Evolutionary conservation across 2,797 vertebrate species (phyloP).

Genomic region (Dicrostonyx torquatus): DNA sequence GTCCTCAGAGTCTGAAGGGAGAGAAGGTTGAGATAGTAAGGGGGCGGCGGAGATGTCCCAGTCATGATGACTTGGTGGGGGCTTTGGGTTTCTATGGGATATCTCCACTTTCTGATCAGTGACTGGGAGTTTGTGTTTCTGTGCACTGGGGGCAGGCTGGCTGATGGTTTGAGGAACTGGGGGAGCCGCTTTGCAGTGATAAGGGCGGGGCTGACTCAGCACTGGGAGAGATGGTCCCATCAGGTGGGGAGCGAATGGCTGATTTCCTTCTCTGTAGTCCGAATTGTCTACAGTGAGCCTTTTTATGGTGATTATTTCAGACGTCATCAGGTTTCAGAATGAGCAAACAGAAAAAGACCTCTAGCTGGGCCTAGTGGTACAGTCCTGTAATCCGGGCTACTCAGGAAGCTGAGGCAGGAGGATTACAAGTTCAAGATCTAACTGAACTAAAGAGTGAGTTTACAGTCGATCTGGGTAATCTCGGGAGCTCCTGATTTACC

Average conservation of each 20-base stretch:
- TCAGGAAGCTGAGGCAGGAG: neutral
- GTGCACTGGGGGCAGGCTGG: neutral
- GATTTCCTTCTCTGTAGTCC: constrained; percentile 18
- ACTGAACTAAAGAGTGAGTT: neutral
- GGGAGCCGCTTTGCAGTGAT: neutral
- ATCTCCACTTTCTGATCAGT: neutral
- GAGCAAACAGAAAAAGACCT: constrained; percentile 8
- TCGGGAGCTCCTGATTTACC: neutral
- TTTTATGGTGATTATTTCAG: constrained; percentile 7
- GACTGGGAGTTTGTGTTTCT: neutral
- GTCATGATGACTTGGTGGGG: neutral
- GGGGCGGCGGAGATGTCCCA: neutral
- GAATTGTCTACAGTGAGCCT: neutral
- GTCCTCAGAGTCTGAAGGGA: neutral
- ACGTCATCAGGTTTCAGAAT: neutral
- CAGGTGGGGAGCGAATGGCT: neutral
- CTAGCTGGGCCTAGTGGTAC: neutral
- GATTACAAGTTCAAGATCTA: neutral
- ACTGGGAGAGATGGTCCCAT: neutral
- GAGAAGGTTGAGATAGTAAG: no score
- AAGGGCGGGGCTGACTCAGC: neutral
- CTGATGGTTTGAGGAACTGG: neutral
- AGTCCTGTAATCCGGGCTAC: neutral
- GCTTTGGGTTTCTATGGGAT: neutral
- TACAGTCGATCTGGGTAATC: no score